Evolutionary conservation across 2,113 vertebrate genomes (phyloP), one percentile per base, ranked within the genome.

Genomic region (Opisthocomus hoazin): DNA sequence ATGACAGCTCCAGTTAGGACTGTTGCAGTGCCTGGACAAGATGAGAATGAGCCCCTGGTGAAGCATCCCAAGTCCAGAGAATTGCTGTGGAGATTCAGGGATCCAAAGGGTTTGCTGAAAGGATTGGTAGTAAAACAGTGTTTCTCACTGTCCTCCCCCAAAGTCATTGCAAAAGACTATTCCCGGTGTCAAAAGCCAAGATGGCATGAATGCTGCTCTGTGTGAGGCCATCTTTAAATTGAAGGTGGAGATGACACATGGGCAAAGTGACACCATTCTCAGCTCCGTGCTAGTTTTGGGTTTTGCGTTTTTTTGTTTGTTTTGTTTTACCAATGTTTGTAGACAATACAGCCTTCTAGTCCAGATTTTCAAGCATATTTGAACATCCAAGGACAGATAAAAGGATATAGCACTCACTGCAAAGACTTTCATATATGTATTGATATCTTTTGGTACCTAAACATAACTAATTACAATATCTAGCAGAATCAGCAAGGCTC

Each of bases 331-430:
- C 41, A 69, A 17, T 24, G 5, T 85, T 90, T 90, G 45, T 22
- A 90, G 63, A 54, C 43, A 83, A 46, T 80, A 43, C n/a, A 93
- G 45, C 39, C 63, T 76, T 48, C 57, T 68, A 60, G 65, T 86
- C 63, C 80, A 94, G 91, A 69, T 90, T 86, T 94, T 86, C 75
- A 65, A 95, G 41, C 29, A 34, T 76, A 46, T 83, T 92, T 89
- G 53, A 77, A 61, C 45, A 48, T 11, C 27, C 15, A 53, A 60
- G 23, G 39, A 73, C 9, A 73, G 45, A 90, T 46, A 66, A 91
- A 79, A 90, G 24, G 45, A 48, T 77, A 80, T 10, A 88, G 12
- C 37, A 53, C n/a, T 73, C 37, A 45, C 18, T 53, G 30, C 1
- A 6, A 86, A 85, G 30, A 6, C 39, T 80, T 65, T 79, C 18